Evolutionary conservation across 1,140 invertebrate species (phyloP).

Genomic region (Hyles vespertilio): DNA sequence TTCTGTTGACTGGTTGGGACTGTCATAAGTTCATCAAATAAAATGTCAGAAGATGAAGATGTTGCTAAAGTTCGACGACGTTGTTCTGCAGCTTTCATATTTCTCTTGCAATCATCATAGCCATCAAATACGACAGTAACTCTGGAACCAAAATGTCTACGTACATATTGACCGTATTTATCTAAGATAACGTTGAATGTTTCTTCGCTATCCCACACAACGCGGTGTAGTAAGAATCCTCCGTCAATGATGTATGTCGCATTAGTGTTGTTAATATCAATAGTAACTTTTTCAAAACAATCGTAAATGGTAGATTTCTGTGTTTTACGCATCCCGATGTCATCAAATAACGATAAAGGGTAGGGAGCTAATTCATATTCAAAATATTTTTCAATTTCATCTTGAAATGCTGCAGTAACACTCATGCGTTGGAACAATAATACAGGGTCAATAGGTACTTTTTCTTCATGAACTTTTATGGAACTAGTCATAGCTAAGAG

Average conservation of each 20-base stretch:
- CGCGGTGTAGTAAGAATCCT: conserved; percentile 37
- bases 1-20: conserved; percentile 35
- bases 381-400: conserved; percentile 46
- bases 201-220: conserved; percentile 38
- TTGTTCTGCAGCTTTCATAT: conserved; percentile 37
- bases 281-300: conserved; percentile 35
- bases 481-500: conserved; percentile 37
- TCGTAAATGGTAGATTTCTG: conserved; percentile 46
- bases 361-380: conserved; percentile 44
- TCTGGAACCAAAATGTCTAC: conserved; percentile 36
- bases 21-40: conserved; percentile 41
- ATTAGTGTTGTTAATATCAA: conserved; percentile 25
- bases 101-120: conserved; percentile 32
- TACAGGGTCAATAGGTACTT: conserved; percentile 44
- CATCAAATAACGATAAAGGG: conserved; percentile 47
- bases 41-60: conserved; percentile 33
- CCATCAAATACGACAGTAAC: conserved; percentile 42
- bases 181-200: conserved; percentile 40
- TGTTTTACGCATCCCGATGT: conserved; percentile 29
- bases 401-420: conserved; percentile 19
- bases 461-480: conserved; percentile 43
- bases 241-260: conserved; percentile 34
- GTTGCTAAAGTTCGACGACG: conserved; percentile 26
- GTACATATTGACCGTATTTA: conserved; percentile 29
- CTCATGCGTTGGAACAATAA: conserved; percentile 57